Conservation (phyloP, 2,888 invertebrate genomes). For the Brachynemurus nebulosus region DNA sequence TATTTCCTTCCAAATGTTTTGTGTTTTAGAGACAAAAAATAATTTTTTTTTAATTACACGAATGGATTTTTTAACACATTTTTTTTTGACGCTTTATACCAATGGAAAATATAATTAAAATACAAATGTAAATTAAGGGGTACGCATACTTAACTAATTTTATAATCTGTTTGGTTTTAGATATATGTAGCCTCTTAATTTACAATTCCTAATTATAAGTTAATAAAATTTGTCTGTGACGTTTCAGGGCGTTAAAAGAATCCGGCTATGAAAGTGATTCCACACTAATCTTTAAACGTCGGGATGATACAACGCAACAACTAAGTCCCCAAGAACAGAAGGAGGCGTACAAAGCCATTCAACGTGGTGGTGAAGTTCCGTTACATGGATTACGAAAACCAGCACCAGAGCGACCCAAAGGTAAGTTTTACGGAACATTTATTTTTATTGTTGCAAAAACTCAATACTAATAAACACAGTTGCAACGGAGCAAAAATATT, state of each 20-base stretch:
- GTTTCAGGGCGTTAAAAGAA: conserved; percentile 65
- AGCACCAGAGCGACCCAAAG: conserved; percentile 71
- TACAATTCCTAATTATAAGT: no score
- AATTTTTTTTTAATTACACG: no score
- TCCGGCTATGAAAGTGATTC: conserved; percentile 88
- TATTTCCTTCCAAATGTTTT: conserved; percentile 4
- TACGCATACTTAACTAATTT: no score
- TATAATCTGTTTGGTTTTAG: no score
- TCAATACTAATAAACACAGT: no score
- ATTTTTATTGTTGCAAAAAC: no score
- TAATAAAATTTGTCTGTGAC: conserved; percentile 15
- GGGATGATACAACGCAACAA: conserved; percentile 48
- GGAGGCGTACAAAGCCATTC: conserved; percentile 74
- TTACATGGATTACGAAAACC: conserved; percentile 81
- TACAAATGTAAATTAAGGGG: no score
- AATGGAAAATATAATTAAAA: no score
- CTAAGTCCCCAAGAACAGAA: conserved; percentile 73
- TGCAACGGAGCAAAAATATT: no score
- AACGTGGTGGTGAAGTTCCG: conserved; percentile 91
- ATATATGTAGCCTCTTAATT: no score
- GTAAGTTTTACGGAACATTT: conserved; percentile 36
- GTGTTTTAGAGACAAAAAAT: conserved; percentile 1
- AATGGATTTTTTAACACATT: no score
- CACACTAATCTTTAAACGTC: conserved; percentile 68
- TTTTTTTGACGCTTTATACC: no score